Evolutionary conservation across 2,113 vertebrate genomes (phyloP), one percentile per base, ranked within the genome.

Genomic region (Aspiorhynchus laticeps): DNA sequence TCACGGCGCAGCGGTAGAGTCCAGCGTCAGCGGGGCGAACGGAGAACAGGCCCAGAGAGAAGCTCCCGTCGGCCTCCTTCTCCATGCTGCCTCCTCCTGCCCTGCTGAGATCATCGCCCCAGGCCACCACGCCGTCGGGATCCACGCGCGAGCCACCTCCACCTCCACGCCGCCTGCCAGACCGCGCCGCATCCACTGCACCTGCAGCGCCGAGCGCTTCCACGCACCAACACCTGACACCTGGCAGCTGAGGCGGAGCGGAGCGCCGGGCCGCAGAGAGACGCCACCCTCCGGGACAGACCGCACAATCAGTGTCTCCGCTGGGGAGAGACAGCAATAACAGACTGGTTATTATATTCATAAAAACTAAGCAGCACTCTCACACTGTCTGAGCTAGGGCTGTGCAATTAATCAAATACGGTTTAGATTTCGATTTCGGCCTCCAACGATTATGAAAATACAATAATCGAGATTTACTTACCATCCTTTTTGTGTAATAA

Each of bases 1-100:
- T 96, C 82, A 96, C 95, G 2, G 93, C 91, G 19, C 97, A 98
- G 26, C 93, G 94, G 83, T 98, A 98, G 14, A 94, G 92, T 0
- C 97, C 97, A 0, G 93, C 92, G 41, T 97, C 97, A 0, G 90
- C 88, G 0, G 96, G 97, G 75, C 92, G 94, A 71, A 95, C 93
- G 0, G 96, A 95, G 91, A 96, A 96, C 24, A 97, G 92, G 53
- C 96, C 93, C 12, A 98, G 94, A 10, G 94, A 92, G 89, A 95
- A 97, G 88, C 83, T 91, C 51, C 95, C 95, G 2, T 94, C 94
- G 0, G 91, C 91, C 88, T 95, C 92, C 87, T 96, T 97, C 92
- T 97, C 97, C 95, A 97, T 92, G 4, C 96, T 95, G 31, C 96
- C 94, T 0, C 93, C 92, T 0, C 90, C 93, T 0, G 88, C 88